phyloP scores from a whole-genome alignment of 2,888 invertebrate genomes.

The Villa cingulata region DNA sequence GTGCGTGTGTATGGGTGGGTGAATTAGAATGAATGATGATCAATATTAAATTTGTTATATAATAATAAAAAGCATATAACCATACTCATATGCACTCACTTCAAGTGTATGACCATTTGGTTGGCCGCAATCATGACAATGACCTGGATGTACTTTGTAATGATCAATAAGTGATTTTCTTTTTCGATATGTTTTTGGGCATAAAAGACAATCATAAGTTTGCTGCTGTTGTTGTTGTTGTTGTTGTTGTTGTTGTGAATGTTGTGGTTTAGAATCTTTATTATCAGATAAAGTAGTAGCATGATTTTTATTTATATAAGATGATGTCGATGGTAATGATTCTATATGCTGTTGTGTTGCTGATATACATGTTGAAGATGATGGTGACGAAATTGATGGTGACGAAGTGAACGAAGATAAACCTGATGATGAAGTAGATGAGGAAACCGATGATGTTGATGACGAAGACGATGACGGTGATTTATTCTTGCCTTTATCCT shows the following conservation, averaged over 20 bases:
- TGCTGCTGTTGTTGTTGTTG: constrained; percentile 19
- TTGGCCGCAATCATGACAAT: constrained; percentile 34
- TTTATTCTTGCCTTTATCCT: constrained; percentile 3
- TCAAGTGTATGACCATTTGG: constrained; percentile 31
- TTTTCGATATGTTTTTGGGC: constrained; percentile 34
- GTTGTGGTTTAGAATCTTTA: constrained; percentile 11
- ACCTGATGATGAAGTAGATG: constrained; percentile 11
- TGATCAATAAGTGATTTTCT: constrained; percentile 34
- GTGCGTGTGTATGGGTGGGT: no score
- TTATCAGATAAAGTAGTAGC: constrained; percentile 16
- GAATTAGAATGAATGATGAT: no score
- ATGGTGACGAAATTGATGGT: no score
- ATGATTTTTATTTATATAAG: background rate
- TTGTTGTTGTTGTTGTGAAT: constrained; percentile 18
- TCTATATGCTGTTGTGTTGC: no score
- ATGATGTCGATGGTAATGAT: no score
- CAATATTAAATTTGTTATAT: no score
- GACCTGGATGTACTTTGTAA: constrained; percentile 35
- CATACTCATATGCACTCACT: constrained; percentile 16
- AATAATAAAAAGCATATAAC: no score
- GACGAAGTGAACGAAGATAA: no score
- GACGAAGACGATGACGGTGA: constrained; percentile 5
- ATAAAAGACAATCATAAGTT: constrained; percentile 30
- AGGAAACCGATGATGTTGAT: constrained; percentile 3
- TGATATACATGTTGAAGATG: no score